Conservation (phyloP, 2,797 vertebrate genomes). For the Chelon labrosus region DNA sequence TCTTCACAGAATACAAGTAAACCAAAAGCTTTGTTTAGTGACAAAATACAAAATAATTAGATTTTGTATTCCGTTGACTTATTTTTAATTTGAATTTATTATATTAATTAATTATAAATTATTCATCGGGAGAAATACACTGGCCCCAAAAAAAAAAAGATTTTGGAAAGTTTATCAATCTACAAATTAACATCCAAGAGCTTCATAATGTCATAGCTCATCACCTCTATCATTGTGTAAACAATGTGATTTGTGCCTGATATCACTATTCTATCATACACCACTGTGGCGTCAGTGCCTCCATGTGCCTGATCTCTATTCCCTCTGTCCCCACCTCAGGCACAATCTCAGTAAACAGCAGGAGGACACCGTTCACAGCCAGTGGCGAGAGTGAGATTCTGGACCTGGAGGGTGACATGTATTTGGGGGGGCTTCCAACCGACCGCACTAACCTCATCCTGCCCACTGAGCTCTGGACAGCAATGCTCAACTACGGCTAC, state of each 20-base stretch:
- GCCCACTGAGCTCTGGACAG: slow-evolving; percentile 98
- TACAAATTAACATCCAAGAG: too few species aligned
- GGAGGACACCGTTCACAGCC: slow-evolving; percentile 95
- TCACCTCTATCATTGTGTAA: neutral
- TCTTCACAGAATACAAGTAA: too few species aligned
- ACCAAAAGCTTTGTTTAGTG: too few species aligned
- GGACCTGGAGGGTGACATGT: slow-evolving; percentile 98
- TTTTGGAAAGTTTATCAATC: too few species aligned
- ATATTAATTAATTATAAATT: too few species aligned
- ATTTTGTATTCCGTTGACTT: too few species aligned
- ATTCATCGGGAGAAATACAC: too few species aligned
- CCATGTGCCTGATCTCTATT: neutral
- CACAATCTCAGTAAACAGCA: slow-evolving; percentile 98
- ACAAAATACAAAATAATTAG: too few species aligned
- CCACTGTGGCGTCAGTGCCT: neutral
- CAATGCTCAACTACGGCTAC: slow-evolving; percentile 98
- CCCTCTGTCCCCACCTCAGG: slow-evolving; percentile 77
- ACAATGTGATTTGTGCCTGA: too few species aligned
- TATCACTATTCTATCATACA: neutral
- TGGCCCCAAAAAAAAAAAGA: too few species aligned
- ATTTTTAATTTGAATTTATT: too few species aligned
- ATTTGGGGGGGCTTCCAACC: slow-evolving; percentile 94
- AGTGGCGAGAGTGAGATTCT: slow-evolving; percentile 98
- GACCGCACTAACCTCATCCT: slow-evolving; percentile 94
- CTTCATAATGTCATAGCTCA: neutral